Percentiles rank a stretch among this genome's conserved stretches.
Conservation (phyloP, 2,797 vertebrate genomes). For the Coluber constrictor region DNA sequence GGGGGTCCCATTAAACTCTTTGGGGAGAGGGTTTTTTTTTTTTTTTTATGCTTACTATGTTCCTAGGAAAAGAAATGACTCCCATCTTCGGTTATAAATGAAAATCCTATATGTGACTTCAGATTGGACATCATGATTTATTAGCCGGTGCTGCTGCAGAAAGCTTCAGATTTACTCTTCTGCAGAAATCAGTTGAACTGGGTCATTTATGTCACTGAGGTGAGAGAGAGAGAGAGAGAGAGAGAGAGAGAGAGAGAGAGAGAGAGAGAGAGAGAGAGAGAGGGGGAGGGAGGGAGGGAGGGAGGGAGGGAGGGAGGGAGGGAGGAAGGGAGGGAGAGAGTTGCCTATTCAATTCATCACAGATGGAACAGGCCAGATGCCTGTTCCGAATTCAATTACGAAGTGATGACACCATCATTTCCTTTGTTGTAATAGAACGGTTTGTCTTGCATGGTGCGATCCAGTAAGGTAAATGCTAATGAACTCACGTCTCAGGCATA, state of each 20-base stretch:
- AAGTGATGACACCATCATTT: slow-evolving; percentile 61
- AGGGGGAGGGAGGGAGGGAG: too few relatives aligned
- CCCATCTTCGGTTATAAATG: not conserved
- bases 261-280: too few relatives aligned
- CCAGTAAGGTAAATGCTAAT: slow-evolving; percentile 62
- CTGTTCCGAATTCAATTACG: slow-evolving; percentile 76
- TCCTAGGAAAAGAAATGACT: not conserved
- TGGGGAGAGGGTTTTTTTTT: not conserved
- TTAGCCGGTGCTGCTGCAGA: slow-evolving; percentile 63
- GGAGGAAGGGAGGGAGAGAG: too few relatives aligned
- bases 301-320: too few relatives aligned
- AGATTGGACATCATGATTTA: slow-evolving; percentile 69
- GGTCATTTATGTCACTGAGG: slow-evolving; percentile 8
- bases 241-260: too few relatives aligned
- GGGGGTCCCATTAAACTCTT: not conserved
- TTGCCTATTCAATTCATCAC: slow-evolving; percentile 33
- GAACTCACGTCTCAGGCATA: slow-evolving; percentile 66
- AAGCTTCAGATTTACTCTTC: slow-evolving; percentile 45
- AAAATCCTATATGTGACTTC: not conserved
- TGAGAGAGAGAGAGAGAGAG: too few relatives aligned
- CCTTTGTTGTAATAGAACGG: slow-evolving; percentile 71
- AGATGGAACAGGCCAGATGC: slow-evolving; percentile 65
- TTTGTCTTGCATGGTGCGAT: slow-evolving; percentile 71
- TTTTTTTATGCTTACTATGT: not conserved
- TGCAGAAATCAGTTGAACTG: slow-evolving; percentile 47